Evolutionary conservation across 2,888 invertebrate genomes (phyloP).

Genomic region (Macrophya alboannulata): DNA sequence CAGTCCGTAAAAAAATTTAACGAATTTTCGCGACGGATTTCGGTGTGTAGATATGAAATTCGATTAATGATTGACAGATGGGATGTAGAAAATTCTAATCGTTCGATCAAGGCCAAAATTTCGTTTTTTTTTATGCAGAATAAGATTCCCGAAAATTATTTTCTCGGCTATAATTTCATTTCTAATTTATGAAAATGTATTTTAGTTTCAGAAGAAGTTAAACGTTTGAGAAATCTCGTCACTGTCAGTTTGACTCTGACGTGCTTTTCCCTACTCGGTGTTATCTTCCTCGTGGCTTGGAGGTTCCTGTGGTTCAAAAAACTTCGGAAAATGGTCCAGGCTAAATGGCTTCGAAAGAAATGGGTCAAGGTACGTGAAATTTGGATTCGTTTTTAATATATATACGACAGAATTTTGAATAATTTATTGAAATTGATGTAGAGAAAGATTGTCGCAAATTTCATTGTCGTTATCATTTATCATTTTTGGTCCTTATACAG

Average conservation of each 20-base stretch:
- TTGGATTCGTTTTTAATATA: not conserved
- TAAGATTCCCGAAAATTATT: too few species aligned
- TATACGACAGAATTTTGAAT: conserved; percentile 23
- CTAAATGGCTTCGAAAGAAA: conserved; percentile 65
- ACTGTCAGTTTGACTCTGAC: conserved; percentile 66
- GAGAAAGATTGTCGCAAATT: not conserved
- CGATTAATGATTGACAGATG: too few species aligned
- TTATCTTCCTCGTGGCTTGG: conserved; percentile 64
- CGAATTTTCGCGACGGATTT: not conserved
- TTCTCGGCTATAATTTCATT: not conserved
- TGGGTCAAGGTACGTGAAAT: conserved; percentile 69
- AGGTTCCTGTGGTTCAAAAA: conserved; percentile 68
- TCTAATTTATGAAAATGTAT: not conserved
- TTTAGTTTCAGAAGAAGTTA: conserved; percentile 65
- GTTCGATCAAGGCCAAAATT: too few species aligned
- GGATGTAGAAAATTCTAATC: too few species aligned
- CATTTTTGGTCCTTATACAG: conserved; percentile 58
- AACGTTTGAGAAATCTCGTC: conserved; percentile 63
- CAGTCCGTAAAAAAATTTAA: not conserved
- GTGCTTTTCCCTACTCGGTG: conserved; percentile 62
- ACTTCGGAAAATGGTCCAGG: conserved; percentile 65
- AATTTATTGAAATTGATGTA: not conserved
- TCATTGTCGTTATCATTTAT: not conserved
- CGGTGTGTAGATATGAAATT: too few species aligned
- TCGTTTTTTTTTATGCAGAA: too few species aligned